Base-by-base conservation (phyloP, 2,113 vertebrate species). In the Rhagologus leucostigma region DNA sequence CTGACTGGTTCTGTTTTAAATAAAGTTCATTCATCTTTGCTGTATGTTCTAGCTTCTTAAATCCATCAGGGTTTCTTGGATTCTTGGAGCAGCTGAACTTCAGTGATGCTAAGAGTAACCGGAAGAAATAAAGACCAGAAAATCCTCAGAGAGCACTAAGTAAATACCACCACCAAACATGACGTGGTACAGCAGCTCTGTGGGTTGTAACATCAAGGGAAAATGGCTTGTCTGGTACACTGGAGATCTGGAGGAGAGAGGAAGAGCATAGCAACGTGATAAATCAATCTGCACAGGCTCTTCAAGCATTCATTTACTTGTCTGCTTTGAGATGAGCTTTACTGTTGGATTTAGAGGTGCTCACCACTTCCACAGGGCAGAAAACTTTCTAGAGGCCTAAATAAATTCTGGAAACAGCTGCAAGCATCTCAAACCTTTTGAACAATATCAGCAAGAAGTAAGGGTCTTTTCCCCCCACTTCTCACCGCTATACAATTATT, bases 191-290 rank as follows among this genome's bases (percentile, higher is more conserved):
- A 73, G 55, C 35, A 87, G 62, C 62, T 84, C 2, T 0, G 2
- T 16, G 30, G 30, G 33, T n/a, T 74, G 18, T 49, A 60, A 22
- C 20, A 44, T 7, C 14, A 39, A 41, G 70, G 37, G 50, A 81
- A 59, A 4, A 3, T 2, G 16, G 32, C 71, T 76, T 57, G 29
- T 24, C 16, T 82, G 44, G 24, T 81, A 18, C 5, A 0, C 33
- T 41, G n/a, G 24, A 16, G 41, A 23, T 77, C 44, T 82, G 69
- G 16, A 71, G 26, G 24, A 52, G 55, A 67, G 42, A 62, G 17
- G 83, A 89, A 63, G 33, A 69, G 16, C 13, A 5, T 4, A 75
- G 35, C 3, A 20, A 16, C 0, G 0, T 10, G 32, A 35, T 49
- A 27, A 59, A 84, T 11, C 59, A 70, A 59, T 8, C 50, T 84